phyloP scores from a whole-genome alignment of 2,888 invertebrate species.

The Drosophila mimetica region DNA sequence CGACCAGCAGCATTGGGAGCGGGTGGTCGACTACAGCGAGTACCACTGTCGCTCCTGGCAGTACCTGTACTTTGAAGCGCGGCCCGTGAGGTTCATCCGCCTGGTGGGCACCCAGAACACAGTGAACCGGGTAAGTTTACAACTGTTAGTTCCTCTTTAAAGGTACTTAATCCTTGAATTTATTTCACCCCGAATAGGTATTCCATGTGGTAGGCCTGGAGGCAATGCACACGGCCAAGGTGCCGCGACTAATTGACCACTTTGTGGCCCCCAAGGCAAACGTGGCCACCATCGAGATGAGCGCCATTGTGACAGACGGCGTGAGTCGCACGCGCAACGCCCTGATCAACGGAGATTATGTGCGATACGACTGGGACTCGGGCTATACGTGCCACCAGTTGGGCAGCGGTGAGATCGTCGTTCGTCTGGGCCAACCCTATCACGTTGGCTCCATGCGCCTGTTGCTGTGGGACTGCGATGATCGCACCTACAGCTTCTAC shows the following conservation, averaged over 20 bases:
- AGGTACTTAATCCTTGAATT: not conserved
- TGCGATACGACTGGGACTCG: slow-evolving; percentile 99
- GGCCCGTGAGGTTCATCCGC: slow-evolving; percentile 93
- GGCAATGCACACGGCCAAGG: slow-evolving; percentile 92
- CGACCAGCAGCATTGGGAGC: slow-evolving; percentile 97
- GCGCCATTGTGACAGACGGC: slow-evolving; percentile 98
- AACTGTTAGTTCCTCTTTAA: too few species aligned
- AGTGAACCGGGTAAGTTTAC: slow-evolving; percentile 90
- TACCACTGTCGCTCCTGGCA: slow-evolving; percentile 99
- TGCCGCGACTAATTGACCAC: slow-evolving; percentile 91
- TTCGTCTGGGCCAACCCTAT: slow-evolving; percentile 98
- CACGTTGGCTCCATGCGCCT: slow-evolving; percentile 95
- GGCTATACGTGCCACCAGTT: slow-evolving; percentile 99
- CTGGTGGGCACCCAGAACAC: slow-evolving; percentile 97
- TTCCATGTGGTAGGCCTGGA: slow-evolving; percentile 98
- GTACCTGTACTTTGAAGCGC: slow-evolving; percentile 94
- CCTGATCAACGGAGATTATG: slow-evolving; percentile 96
- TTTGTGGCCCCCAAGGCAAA: slow-evolving; percentile 93
- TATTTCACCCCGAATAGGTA: slow-evolving; percentile 83
- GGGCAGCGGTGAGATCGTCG: slow-evolving; percentile 96
- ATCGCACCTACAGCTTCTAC: slow-evolving; percentile 97
- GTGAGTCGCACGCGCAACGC: slow-evolving; percentile 97
- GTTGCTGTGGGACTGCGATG: slow-evolving; percentile 98
- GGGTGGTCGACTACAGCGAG: slow-evolving; percentile 95
- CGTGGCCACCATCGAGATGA: slow-evolving; percentile 95